Percentiles rank a stretch among this genome's conserved stretches.
These are phyloP conservation scores for Zaprionus obscuricornis DNA, from an alignment of 2,888 invertebrate genomes.

Conservation along the genomic window DNA sequence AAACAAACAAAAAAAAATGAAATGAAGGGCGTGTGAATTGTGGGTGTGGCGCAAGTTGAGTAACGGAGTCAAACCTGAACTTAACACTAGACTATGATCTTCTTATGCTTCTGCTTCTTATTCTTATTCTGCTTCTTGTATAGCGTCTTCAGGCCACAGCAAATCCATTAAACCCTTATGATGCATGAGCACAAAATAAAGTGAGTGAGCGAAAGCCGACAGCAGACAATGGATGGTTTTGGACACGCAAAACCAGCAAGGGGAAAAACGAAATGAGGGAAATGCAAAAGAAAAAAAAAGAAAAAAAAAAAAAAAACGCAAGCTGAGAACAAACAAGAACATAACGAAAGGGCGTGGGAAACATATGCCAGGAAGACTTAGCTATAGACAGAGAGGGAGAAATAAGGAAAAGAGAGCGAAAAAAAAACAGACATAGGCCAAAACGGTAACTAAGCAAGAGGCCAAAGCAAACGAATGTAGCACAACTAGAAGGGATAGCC, in stretches of 20 bases:
- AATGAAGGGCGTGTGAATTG: conserved; percentile 56
- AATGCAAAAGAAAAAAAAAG: conserved; percentile 15
- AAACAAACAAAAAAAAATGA: background rate
- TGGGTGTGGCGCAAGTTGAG: conserved; percentile 38
- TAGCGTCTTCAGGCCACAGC: conserved; percentile 36
- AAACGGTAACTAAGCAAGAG: conserved; percentile 57
- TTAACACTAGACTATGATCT: too few relatives aligned
- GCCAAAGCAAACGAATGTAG: conserved; percentile 4
- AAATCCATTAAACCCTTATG: conserved; percentile 79
- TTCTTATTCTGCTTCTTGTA: background rate
- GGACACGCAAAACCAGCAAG: background rate
- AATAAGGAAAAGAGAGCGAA: conserved; percentile 14
- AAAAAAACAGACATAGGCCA: conserved; percentile 27
- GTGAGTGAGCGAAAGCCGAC: conserved; percentile 70
- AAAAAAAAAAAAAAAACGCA: conserved; percentile 6
- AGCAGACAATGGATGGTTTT: conserved; percentile 54
- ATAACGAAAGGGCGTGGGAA: conserved; percentile 44
- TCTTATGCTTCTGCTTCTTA: background rate
- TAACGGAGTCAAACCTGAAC: conserved; percentile 49
- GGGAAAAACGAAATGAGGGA: background rate
- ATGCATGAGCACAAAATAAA: conserved; percentile 76
- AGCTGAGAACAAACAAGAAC: conserved; percentile 37
- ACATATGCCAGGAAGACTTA: conserved; percentile 61
- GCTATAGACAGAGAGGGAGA: conserved; percentile 20
- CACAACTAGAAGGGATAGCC: conserved; percentile 8